Evolutionary conservation across 2,888 invertebrate genomes (phyloP).

Genomic region (Napeogenes inachia): DNA sequence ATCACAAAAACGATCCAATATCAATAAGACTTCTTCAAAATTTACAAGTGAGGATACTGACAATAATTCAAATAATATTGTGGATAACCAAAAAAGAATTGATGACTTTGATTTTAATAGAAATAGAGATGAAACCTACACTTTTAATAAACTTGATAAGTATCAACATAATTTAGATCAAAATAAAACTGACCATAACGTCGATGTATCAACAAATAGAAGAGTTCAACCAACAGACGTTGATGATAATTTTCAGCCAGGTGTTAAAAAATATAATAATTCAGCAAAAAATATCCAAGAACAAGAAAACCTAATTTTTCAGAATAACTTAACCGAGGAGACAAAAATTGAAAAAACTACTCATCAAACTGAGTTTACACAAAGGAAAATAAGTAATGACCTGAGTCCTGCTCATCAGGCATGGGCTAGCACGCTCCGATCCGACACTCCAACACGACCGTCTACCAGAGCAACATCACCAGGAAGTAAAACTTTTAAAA

Average conservation of each 20-base stretch:
- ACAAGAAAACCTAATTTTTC: slow-evolving; percentile 39
- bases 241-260: not conserved
- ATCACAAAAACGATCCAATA: slow-evolving; percentile 46
- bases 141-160: slow-evolving; percentile 22
- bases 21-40: slow-evolving; percentile 48
- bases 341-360: slow-evolving; percentile 71
- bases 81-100: slow-evolving; percentile 57
- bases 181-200: slow-evolving; percentile 25
- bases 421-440: slow-evolving; percentile 84
- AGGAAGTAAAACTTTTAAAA: slow-evolving; percentile 71
- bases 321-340: slow-evolving; percentile 46
- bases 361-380: slow-evolving; percentile 77
- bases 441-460: slow-evolving; percentile 78
- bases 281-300: slow-evolving; percentile 39
- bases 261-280: slow-evolving; percentile 7
- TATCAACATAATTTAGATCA: slow-evolving; percentile 8
- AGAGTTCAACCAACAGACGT: not conserved
- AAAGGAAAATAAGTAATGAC: slow-evolving; percentile 79
- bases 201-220: slow-evolving; percentile 11
- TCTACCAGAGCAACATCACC: slow-evolving; percentile 76
- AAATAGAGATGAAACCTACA: slow-evolving; percentile 24
- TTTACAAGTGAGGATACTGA: slow-evolving; percentile 43
- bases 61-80: slow-evolving; percentile 46
- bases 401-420: slow-evolving; percentile 85
- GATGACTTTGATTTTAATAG: slow-evolving; percentile 50